A percentile compares a stretch with the other conserved stretches of the same genome.
Conservation (phyloP, 2,797 vertebrate species). For the Helarctos malayanus region DNA sequence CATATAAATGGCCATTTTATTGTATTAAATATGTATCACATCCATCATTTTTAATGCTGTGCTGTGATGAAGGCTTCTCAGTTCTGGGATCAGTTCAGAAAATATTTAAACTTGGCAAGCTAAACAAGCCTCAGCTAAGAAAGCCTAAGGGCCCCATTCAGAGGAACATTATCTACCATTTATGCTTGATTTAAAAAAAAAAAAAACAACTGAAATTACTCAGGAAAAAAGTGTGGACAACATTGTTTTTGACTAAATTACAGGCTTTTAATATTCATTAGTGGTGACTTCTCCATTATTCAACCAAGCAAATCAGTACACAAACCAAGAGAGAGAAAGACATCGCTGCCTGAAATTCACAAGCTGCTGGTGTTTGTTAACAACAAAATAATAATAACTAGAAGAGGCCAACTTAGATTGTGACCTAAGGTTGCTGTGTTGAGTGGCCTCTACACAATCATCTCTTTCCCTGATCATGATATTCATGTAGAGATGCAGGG, state of each 20-base stretch:
- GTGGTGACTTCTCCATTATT: conserved; percentile 82
- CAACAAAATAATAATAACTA: conserved; percentile 2
- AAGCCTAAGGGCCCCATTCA: conserved; percentile 88
- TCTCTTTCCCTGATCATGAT: not conserved
- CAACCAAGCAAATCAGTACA: conserved; percentile 69
- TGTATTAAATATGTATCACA: conserved; percentile 91
- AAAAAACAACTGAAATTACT: conserved; percentile 78
- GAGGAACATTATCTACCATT: conserved; percentile 85
- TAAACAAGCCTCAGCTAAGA: conserved; percentile 87
- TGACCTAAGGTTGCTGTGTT: not conserved
- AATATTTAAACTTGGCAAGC: conserved; percentile 91
- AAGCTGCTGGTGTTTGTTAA: not conserved
- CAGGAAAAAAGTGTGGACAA: conserved; percentile 81
- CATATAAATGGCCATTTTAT: conserved; percentile 91
- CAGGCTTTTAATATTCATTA: conserved; percentile 87
- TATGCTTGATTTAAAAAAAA: conserved; percentile 76
- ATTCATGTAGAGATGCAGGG: not conserved
- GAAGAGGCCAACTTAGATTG: not conserved
- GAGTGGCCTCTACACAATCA: not conserved
- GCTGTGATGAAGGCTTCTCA: conserved; percentile 90
- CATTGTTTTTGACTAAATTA: conserved; percentile 87
- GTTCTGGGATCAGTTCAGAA: conserved; percentile 88
- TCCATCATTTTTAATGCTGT: conserved; percentile 90
- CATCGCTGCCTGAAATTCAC: not conserved
- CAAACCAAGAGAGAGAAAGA: conserved; percentile 67